Conservation (phyloP, 1,140 invertebrate genomes). For the Ctenoplectra terminalis region DNA sequence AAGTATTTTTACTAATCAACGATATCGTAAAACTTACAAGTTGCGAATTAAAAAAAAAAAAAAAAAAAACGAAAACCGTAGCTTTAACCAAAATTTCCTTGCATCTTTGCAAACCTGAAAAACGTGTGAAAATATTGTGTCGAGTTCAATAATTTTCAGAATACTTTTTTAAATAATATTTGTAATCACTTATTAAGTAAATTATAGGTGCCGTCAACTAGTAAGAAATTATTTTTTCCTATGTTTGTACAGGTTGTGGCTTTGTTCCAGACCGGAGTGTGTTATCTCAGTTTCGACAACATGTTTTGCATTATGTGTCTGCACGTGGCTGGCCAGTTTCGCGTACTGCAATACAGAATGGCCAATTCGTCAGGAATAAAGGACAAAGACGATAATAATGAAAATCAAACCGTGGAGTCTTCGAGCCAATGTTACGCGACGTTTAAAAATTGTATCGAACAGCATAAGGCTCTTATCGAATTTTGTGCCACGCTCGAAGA, state of each 20-base stretch:
- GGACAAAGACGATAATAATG: background rate
- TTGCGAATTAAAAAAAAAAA: too few relatives aligned
- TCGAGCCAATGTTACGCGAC: background rate
- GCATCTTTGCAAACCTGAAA: too few relatives aligned
- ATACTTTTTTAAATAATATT: too few relatives aligned
- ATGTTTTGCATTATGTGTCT: constrained; percentile 58
- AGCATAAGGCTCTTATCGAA: constrained; percentile 50
- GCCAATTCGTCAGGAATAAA: background rate
- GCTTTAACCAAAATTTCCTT: too few relatives aligned
- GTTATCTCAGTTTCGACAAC: constrained; percentile 64
- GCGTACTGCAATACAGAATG: constrained; percentile 59
- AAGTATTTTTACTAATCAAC: too few relatives aligned
- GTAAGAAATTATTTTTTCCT: too few relatives aligned
- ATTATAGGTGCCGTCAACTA: background rate
- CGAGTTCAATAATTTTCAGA: too few relatives aligned
- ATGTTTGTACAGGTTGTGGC: constrained; percentile 13
- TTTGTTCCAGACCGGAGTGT: constrained; percentile 51
- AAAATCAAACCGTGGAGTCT: background rate
- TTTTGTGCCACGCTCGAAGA: constrained; percentile 48
- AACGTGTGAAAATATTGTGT: too few relatives aligned
- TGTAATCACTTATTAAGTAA: background rate
- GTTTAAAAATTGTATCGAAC: constrained; percentile 40
- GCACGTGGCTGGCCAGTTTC: constrained; percentile 60
- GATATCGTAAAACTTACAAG: too few relatives aligned
- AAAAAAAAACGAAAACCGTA: too few relatives aligned